Base-by-base conservation (phyloP, 1,140 invertebrate genomes). In the Cephus cinctus region DNA sequence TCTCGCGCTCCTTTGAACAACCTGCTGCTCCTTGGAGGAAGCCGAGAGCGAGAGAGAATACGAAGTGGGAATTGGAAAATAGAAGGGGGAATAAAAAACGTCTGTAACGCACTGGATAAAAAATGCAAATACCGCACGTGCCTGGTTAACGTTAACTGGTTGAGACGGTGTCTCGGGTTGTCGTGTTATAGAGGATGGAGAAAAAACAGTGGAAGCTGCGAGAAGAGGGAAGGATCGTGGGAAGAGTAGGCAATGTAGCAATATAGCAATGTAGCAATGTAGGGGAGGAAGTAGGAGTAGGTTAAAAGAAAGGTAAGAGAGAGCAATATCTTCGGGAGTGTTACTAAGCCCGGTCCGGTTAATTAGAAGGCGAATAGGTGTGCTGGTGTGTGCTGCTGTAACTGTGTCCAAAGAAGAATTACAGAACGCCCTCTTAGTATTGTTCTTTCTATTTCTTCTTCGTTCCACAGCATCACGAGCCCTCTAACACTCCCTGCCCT, bases 291-390 rank as follows among this genome's bases (percentile, higher is more conserved):
- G 20, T 16, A 20, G 16, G 23, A 43, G 23, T 9, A 21, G 9
- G 31, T 8, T 5, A 35, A 18, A 11, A 36, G 19, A 32, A 32
- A 19, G 25, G n/a, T 5, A 18, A 27, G 12, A 16, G 27, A 4
- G 14, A 9, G 11, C 25, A 27, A 38, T 51, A 59, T 43, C 48
- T 50, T 53, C 22, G 49, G 22, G 25, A 42, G 54, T 48, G 54
- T 57, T 46, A 40, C 55, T 36, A 41, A 45, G 51, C 47, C 49
- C 56, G 40, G 46, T 47, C 59, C 53, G 52, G 60, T 68, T 68
- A 68, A 68, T 67, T 65, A 63, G 60, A 57, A 43, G 51, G 38
- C 47, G 54, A 67, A 63, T 56, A 63, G 31, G 48, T 50, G 27
- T 46, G 11, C 19, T 15, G 20, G 15, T 16, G 38, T 48, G 38